Conservation (phyloP, 1,140 invertebrate species). For the Oscheius sp. region DNA sequence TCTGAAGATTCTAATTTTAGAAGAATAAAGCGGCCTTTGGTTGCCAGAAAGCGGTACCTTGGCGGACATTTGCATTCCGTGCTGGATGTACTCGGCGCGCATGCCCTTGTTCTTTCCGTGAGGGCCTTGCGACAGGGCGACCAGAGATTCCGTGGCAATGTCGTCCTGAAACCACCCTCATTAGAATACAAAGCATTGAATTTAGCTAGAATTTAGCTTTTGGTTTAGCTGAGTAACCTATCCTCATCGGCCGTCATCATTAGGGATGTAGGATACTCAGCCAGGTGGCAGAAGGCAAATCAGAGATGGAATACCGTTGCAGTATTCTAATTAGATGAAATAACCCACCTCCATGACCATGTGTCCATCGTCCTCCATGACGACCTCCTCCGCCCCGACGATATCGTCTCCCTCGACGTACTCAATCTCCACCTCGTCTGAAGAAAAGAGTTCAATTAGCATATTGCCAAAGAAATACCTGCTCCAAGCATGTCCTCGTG, state of each 20-base stretch:
- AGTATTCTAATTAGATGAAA: background rate
- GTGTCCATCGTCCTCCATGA: background rate
- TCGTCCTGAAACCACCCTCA: background rate
- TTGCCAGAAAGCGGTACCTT: too few relatives aligned
- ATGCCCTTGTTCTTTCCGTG: background rate
- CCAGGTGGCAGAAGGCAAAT: too few relatives aligned
- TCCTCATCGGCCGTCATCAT: too few relatives aligned
- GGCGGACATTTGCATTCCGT: too few relatives aligned
- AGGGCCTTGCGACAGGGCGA: background rate
- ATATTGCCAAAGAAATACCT: background rate
- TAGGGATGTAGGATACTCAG: too few relatives aligned
- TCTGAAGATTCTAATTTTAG: background rate
- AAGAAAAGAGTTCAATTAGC: background rate
- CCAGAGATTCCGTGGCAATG: background rate
- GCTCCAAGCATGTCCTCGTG: conserved; percentile 6
- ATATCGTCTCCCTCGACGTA: background rate
- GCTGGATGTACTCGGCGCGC: background rate
- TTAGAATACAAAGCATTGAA: too few relatives aligned
- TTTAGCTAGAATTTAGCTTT: too few relatives aligned
- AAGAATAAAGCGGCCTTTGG: background rate
- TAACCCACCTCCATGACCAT: background rate
- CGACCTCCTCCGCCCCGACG: background rate
- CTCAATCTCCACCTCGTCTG: background rate
- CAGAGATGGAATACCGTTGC: too few relatives aligned
- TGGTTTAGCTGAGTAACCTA: too few relatives aligned